phyloP scores from a whole-genome alignment of 2,888 invertebrate genomes.

The Philaethria dido region DNA sequence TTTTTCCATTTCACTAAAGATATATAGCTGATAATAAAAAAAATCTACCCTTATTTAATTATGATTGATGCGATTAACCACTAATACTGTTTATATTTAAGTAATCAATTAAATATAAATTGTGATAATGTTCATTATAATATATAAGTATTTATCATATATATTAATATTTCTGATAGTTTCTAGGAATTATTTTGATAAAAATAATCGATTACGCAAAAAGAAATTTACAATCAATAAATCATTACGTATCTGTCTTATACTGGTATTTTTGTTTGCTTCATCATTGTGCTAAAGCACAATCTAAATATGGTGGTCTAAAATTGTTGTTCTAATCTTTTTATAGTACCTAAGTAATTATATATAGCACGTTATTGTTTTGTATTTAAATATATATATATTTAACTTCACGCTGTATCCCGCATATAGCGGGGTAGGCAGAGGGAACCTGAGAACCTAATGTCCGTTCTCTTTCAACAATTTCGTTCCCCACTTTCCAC shows the following conservation, averaged over 20 bases:
- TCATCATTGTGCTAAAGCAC: neutral
- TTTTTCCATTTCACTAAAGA: too few species aligned
- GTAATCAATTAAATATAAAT: neutral
- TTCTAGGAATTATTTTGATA: neutral
- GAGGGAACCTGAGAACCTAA: too few species aligned
- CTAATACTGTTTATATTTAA: neutral
- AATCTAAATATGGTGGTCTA: neutral
- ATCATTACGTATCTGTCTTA: neutral
- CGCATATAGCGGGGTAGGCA: too few species aligned
- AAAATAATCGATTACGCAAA: neutral
- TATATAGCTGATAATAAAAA: too few species aligned
- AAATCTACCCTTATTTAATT: neutral
- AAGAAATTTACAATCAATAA: neutral
- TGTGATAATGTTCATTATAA: neutral
- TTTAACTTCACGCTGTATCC: too few species aligned
- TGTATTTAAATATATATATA: too few species aligned
- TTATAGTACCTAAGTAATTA: neutral
- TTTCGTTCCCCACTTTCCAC: too few species aligned
- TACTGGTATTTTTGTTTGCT: too few species aligned
- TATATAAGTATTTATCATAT: neutral
- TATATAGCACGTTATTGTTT: too few species aligned
- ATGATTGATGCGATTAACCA: constrained; percentile 2
- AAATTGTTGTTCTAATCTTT: neutral
- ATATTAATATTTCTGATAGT: neutral
- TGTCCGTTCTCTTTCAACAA: too few species aligned